phyloP scores from a whole-genome alignment of 2,797 vertebrate genomes.

The Vespertilio murinus region DNA sequence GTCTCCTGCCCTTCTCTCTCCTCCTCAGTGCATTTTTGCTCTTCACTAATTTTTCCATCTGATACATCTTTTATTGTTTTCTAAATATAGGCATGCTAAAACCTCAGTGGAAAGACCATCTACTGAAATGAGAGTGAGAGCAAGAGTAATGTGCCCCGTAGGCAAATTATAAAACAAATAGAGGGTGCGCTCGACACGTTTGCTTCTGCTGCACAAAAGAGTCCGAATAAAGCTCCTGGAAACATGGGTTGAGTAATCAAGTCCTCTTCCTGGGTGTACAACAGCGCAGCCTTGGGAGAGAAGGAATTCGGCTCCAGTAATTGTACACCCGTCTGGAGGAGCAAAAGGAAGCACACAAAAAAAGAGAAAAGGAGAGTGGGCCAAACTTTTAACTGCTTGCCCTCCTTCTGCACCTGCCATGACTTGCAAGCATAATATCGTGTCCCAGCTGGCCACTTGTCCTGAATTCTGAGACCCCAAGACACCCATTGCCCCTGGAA shows the following conservation, averaged over 20 bases:
- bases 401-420: slow-evolving; percentile 73
- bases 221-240: slow-evolving; percentile 74
- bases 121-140: slow-evolving; percentile 74
- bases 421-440: slow-evolving; percentile 46
- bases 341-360: slow-evolving; percentile 74
- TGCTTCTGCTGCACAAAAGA: slow-evolving; percentile 73
- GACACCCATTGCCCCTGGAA: slow-evolving; percentile 68
- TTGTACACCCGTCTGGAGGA: slow-evolving; percentile 72
- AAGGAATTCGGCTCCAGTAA: slow-evolving; percentile 76
- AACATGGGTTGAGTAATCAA: slow-evolving; percentile 75
- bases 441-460: slow-evolving; percentile 68
- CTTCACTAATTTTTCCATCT: slow-evolving; percentile 55
- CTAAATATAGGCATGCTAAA: slow-evolving; percentile 74
- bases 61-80: slow-evolving; percentile 70
- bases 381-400: slow-evolving; percentile 56
- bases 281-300: slow-evolving; percentile 74
- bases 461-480: slow-evolving; percentile 71
- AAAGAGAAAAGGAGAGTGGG: slow-evolving; percentile 56
- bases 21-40: slow-evolving; percentile 35
- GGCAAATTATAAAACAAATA: slow-evolving; percentile 75
- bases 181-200: slow-evolving; percentile 76
- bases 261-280: slow-evolving; percentile 76
- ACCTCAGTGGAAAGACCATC: slow-evolving; percentile 74
- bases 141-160: slow-evolving; percentile 77
- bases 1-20: slow-evolving; percentile 26